A percentile compares a stretch with the other conserved stretches of the same genome.
Evolutionary conservation across 2,888 invertebrate species (phyloP).

Genomic region (Sipha maydis): DNA sequence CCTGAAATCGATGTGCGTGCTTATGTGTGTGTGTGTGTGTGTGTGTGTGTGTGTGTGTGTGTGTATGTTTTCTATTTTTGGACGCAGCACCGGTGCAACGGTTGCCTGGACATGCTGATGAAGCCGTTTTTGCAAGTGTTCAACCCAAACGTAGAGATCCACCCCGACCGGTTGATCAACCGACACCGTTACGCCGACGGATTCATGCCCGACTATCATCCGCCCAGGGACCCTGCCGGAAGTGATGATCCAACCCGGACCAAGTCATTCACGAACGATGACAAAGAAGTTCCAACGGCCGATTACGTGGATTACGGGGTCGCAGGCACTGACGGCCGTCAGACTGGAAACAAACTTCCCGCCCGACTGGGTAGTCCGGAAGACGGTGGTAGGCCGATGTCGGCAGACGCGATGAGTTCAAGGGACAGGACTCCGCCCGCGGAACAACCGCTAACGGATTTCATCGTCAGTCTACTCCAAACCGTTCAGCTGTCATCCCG

Average conservation of each 20-base stretch:
- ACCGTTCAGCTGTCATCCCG: slow-evolving; percentile 34
- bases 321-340: not conserved
- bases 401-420: too few species aligned
- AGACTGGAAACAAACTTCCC: not conserved
- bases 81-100: slow-evolving; percentile 31
- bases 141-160: slow-evolving; percentile 43
- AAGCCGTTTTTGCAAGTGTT: slow-evolving; percentile 34
- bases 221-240: not conserved
- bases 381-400: not conserved
- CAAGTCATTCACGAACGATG: too few species aligned
- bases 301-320: slow-evolving; percentile 16
- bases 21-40: not conserved
- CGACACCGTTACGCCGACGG: slow-evolving; percentile 40
- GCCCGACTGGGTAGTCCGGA: not conserved
- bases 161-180: slow-evolving; percentile 5
- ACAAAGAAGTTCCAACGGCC: not conserved
- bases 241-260: not conserved
- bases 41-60: too few species aligned
- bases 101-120: slow-evolving; percentile 47
- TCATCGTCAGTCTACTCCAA: slow-evolving; percentile 26
- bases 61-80: not conserved
- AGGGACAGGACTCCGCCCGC: not conserved
- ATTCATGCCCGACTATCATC: slow-evolving; percentile 38
- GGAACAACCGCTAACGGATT: slow-evolving; percentile 22
- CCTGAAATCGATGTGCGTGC: too few species aligned